A percentile compares a stretch with the other conserved stretches of the same genome.
These are phyloP conservation scores for Ptychochromis oligacanthus DNA, from an alignment of 2,113 vertebrate genomes.

Conservation along the genomic window DNA sequence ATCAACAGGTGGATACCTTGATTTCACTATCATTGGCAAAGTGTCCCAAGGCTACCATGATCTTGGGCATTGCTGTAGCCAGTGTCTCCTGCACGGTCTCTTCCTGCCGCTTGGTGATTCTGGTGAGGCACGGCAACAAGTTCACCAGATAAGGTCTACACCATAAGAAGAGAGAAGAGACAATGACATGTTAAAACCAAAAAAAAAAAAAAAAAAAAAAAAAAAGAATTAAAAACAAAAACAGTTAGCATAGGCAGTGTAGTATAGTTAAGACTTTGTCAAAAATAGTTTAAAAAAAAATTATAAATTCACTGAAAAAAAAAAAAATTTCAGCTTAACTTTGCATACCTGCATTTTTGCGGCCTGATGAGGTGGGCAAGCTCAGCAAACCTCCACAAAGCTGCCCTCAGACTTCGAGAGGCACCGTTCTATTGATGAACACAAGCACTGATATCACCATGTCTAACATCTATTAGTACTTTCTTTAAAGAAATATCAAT, in stretches of 20 bases:
- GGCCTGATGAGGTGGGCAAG: slow-evolving; percentile 95
- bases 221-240: too few species aligned
- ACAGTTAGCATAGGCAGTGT: too few species aligned
- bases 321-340: background rate
- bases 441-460: background rate
- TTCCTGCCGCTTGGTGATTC: slow-evolving; percentile 92
- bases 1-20: slow-evolving; percentile 83
- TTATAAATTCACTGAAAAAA: background rate
- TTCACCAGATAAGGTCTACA: slow-evolving; percentile 94
- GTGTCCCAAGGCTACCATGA: slow-evolving; percentile 92
- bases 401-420: slow-evolving; percentile 93
- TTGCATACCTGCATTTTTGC: slow-evolving; percentile 94
- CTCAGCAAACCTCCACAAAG: slow-evolving; percentile 97
- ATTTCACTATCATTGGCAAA: slow-evolving; percentile 97
- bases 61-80: slow-evolving; percentile 91
- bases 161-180: background rate
- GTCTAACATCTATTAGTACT: background rate
- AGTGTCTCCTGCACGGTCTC: slow-evolving; percentile 95
- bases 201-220: background rate
- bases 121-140: slow-evolving; percentile 91
- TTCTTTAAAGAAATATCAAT: background rate
- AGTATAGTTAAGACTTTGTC: background rate
- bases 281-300: background rate
- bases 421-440: slow-evolving; percentile 87
- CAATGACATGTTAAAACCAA: background rate